A percentile compares a stretch with the other conserved stretches of the same genome.
These are phyloP conservation scores for Pyrochroa serraticornis DNA, from an alignment of 2,888 invertebrate species.

Conservation along the genomic window DNA sequence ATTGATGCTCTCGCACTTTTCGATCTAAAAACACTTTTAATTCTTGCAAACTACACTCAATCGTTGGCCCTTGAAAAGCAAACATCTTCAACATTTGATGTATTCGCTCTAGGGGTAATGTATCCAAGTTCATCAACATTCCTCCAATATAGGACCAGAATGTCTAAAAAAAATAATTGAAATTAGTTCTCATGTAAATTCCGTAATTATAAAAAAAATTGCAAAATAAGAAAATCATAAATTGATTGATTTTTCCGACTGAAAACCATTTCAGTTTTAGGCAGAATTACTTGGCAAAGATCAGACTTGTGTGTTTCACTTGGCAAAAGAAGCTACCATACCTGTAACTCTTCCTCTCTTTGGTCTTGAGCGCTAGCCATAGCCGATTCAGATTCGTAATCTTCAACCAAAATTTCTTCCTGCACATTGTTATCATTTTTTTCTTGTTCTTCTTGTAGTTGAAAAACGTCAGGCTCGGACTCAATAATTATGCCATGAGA, in stretches of 20 bases:
- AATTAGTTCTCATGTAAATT: slow-evolving; percentile 8
- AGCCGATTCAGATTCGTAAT: slow-evolving; percentile 90
- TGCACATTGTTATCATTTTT: slow-evolving; percentile 62
- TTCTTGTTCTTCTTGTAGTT: slow-evolving; percentile 71
- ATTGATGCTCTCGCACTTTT: slow-evolving; percentile 89
- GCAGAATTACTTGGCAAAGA: too few species aligned
- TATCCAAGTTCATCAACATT: slow-evolving; percentile 94
- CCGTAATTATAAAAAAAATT: neutral
- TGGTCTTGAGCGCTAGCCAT: slow-evolving; percentile 96
- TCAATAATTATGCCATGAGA: slow-evolving; percentile 88
- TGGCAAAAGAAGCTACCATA: slow-evolving; percentile 45
- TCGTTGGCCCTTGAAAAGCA: slow-evolving; percentile 87
- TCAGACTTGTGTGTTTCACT: too few species aligned
- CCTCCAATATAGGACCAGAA: slow-evolving; percentile 98
- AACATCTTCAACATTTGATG: slow-evolving; percentile 97
- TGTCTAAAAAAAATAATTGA: slow-evolving; percentile 59
- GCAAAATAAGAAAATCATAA: neutral
- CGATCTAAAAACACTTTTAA: slow-evolving; percentile 87
- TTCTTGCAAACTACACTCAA: slow-evolving; percentile 88
- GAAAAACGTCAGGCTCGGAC: slow-evolving; percentile 74
- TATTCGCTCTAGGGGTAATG: slow-evolving; percentile 87
- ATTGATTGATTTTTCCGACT: too few species aligned
- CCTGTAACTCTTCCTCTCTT: slow-evolving; percentile 90
- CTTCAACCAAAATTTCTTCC: slow-evolving; percentile 75
- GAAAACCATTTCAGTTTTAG: too few species aligned